Conservation (phyloP, 2,113 vertebrate genomes). For the Pachycephala philippinensis region DNA sequence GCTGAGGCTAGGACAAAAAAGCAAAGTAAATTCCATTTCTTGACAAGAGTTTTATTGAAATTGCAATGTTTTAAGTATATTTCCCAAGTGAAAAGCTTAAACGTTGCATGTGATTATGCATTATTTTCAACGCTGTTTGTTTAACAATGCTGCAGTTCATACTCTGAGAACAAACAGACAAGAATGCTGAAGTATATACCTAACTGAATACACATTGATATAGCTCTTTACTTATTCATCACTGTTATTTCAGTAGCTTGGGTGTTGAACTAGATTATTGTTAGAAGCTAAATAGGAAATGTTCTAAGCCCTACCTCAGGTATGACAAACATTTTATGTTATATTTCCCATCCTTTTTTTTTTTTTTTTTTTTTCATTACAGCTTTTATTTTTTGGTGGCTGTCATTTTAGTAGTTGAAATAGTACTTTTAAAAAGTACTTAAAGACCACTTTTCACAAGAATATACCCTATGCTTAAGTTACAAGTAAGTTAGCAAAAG, state of each 20-base stretch:
- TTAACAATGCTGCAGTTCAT: background rate
- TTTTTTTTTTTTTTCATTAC: background rate
- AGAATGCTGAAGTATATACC: background rate
- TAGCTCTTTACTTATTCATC: background rate
- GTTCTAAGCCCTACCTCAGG: background rate
- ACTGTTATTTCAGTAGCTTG: background rate
- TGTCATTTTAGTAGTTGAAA: background rate
- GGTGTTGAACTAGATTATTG: background rate
- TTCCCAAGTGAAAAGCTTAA: background rate
- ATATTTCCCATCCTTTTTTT: background rate
- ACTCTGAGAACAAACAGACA: background rate
- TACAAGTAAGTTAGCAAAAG: background rate
- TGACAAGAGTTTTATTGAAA: background rate
- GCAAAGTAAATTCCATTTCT: background rate
- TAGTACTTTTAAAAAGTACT: background rate
- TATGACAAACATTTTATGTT: background rate
- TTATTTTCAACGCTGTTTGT: background rate
- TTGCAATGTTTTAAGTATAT: background rate
- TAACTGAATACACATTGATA: background rate
- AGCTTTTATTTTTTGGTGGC: background rate
- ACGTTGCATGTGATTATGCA: background rate
- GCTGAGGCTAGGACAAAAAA: background rate
- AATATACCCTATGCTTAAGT: background rate
- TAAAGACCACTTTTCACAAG: background rate
- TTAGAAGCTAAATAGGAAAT: background rate